These are phyloP conservation scores for Antechinus flavipes DNA, from an alignment of 2,113 vertebrate genomes.

Conservation along the genomic window DNA sequence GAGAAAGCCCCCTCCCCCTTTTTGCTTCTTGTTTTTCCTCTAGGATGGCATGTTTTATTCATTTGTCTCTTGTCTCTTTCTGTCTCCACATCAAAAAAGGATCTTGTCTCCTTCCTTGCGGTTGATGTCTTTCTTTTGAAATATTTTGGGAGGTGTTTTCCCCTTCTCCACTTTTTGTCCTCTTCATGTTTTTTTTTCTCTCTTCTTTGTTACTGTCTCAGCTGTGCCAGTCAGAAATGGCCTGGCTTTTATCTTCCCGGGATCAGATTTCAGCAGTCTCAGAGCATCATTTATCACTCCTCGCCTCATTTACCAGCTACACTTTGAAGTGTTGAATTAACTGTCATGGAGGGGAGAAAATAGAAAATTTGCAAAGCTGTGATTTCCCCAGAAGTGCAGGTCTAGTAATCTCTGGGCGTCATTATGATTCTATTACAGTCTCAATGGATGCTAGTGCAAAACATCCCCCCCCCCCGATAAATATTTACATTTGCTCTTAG, in stretches of 20 bases:
- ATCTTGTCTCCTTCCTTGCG: slow-evolving; percentile 41
- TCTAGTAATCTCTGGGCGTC: slow-evolving; percentile 73
- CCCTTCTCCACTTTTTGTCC: slow-evolving; percentile 71
- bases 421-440: slow-evolving; percentile 44
- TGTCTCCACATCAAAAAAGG: slow-evolving; percentile 2
- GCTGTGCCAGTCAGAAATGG: slow-evolving; percentile 39
- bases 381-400: slow-evolving; percentile 62
- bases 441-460: slow-evolving; percentile 57
- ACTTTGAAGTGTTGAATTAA: slow-evolving; percentile 90
- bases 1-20: background rate
- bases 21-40: slow-evolving; percentile 45
- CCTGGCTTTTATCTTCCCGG: slow-evolving; percentile 80
- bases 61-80: slow-evolving; percentile 65
- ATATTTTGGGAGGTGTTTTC: slow-evolving; percentile 68
- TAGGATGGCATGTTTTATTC: slow-evolving; percentile 52
- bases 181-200: slow-evolving; percentile 75
- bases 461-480: slow-evolving; percentile 47
- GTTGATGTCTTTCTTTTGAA: slow-evolving; percentile 52
- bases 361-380: slow-evolving; percentile 70
- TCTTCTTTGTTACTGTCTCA: slow-evolving; percentile 35
- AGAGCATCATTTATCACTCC: slow-evolving; percentile 90
- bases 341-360: slow-evolving; percentile 86
- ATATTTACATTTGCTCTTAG: slow-evolving; percentile 42
- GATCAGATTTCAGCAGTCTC: slow-evolving; percentile 87
- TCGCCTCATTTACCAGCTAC: slow-evolving; percentile 88